These are phyloP conservation scores for Plecturocebus donacophilus DNA, from an alignment of 2,113 vertebrate genomes.

Conservation along the genomic window DNA sequence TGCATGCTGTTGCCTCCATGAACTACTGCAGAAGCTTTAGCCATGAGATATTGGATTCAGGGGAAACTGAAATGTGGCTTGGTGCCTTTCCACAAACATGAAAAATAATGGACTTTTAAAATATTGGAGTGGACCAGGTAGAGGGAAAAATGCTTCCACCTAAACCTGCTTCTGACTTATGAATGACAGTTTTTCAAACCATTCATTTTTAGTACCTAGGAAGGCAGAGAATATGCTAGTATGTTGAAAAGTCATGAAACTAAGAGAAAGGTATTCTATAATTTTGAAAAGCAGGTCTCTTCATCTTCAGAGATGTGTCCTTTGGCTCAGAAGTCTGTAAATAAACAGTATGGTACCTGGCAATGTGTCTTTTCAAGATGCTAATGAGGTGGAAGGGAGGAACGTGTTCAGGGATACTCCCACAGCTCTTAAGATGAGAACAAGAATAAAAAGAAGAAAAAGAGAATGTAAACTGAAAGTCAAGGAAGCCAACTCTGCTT, in stretches of 20 bases:
- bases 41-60: not conserved
- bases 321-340: conserved; percentile 57
- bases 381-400: not conserved
- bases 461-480: not conserved
- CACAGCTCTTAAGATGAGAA: not conserved
- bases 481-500: not conserved
- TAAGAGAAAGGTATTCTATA: not conserved
- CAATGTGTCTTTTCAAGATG: not conserved
- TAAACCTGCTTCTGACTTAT: conserved; percentile 28
- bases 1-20: not conserved
- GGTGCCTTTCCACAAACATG: conserved; percentile 12
- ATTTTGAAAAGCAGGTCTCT: not conserved
- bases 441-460: not conserved
- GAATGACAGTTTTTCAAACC: conserved; percentile 56
- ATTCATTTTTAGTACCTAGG: conserved; percentile 64
- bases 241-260: conserved; percentile 60
- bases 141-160: conserved; percentile 26
- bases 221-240: not conserved
- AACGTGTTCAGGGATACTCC: not conserved
- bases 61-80: conserved; percentile 25
- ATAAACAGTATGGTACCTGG: not conserved
- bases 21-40: conserved; percentile 35
- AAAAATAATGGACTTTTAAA: conserved; percentile 42
- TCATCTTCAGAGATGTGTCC: conserved; percentile 49
- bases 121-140: not conserved